These are phyloP conservation scores for Forbesichthys papilliferus DNA, from an alignment of 2,113 vertebrate species.

Conservation along the genomic window DNA sequence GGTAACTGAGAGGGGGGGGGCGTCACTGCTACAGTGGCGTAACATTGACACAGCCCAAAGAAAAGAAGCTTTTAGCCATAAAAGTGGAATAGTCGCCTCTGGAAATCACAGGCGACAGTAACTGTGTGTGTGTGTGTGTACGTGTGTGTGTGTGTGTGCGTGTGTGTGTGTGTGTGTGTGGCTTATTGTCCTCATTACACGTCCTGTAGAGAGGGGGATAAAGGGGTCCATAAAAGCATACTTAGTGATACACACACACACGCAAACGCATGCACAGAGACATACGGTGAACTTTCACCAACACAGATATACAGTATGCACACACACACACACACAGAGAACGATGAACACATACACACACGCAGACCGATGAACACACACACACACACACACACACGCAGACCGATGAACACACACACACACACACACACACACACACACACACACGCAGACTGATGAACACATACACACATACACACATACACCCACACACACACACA, in stretches of 20 bases:
- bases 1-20: conserved; percentile 37
- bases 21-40: conserved; percentile 61
- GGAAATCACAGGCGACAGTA: conserved; percentile 67
- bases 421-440: not conserved
- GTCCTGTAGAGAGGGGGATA: conserved; percentile 39
- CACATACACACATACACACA: not conserved
- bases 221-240: conserved; percentile 48
- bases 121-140: conserved; percentile 50
- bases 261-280: not conserved
- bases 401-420: not conserved
- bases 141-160: conserved; percentile 47
- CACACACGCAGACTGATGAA: too few species aligned
- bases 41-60: conserved; percentile 66
- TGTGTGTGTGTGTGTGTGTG: conserved; percentile 59
- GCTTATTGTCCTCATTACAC: conserved; percentile 63
- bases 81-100: conserved; percentile 69
- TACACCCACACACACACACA: not conserved
- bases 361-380: too few species aligned
- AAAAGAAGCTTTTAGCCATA: conserved; percentile 72
- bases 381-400: too few species aligned
- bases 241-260: conserved; percentile 24
- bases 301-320: not conserved
- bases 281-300: not conserved
- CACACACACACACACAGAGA: not conserved
- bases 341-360: too few species aligned